Conservation (phyloP, 2,113 vertebrate genomes). For the Microtus oregoni region DNA sequence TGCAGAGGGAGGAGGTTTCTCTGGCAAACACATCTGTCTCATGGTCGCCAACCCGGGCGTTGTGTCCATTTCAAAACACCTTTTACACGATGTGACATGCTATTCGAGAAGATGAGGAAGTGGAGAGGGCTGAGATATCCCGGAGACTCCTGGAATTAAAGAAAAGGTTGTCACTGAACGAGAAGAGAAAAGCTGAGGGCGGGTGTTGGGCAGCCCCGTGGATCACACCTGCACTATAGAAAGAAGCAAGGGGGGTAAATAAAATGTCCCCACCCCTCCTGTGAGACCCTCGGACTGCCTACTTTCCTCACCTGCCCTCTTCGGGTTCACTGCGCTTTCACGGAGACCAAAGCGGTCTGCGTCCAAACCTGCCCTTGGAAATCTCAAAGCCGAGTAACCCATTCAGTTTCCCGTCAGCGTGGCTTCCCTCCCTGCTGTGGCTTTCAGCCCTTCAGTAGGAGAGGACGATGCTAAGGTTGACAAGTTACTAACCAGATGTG, state of each 20-base stretch:
- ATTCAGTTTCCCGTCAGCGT: not conserved
- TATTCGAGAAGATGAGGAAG: not conserved
- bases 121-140: too few relatives aligned
- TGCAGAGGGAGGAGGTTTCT: constrained; percentile 8
- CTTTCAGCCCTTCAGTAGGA: not conserved
- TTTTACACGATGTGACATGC: not conserved
- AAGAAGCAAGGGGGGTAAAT: not conserved
- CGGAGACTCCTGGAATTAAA: too few relatives aligned
- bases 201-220: too few relatives aligned
- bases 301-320: not conserved
- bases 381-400: not conserved
- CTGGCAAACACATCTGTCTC: not conserved
- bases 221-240: not conserved
- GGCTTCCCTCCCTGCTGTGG: not conserved
- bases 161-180: too few relatives aligned
- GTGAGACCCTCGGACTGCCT: not conserved
- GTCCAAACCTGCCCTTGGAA: not conserved
- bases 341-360: not conserved
- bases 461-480: not conserved
- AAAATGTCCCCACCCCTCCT: not conserved
- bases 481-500: not conserved
- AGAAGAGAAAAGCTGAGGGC: not conserved
- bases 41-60: not conserved
- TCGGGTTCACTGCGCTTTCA: not conserved
- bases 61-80: not conserved